These are phyloP conservation scores for Drosophila pegasa DNA, from an alignment of 2,888 invertebrate species.

Conservation along the genomic window DNA sequence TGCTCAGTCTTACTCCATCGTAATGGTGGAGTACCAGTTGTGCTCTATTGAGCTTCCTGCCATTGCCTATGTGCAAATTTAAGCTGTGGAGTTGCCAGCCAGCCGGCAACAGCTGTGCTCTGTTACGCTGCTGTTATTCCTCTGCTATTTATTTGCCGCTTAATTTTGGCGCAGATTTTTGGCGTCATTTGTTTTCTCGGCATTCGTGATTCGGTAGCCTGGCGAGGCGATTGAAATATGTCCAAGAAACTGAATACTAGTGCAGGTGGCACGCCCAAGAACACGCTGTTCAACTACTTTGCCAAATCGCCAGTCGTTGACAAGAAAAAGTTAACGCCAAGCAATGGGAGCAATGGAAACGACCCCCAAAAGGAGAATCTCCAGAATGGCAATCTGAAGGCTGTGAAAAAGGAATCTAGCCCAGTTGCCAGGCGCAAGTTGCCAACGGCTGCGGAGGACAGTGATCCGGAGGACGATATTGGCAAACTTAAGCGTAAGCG, in stretches of 20 bases:
- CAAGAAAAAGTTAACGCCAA: slow-evolving; percentile 69
- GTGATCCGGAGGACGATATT: slow-evolving; percentile 83
- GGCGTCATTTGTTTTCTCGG: slow-evolving; percentile 49
- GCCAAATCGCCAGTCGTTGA: slow-evolving; percentile 86
- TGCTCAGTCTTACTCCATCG: too few species aligned
- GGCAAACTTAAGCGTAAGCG: slow-evolving; percentile 85
- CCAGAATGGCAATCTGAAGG: slow-evolving; percentile 9
- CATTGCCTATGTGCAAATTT: neutral
- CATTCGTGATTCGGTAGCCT: slow-evolving; percentile 11
- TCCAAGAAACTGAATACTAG: slow-evolving; percentile 81
- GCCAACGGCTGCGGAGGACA: slow-evolving; percentile 11
- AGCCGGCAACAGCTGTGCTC: neutral
- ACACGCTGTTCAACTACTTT: slow-evolving; percentile 90
- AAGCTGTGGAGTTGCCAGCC: neutral
- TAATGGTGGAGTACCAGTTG: too few species aligned
- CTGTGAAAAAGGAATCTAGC: slow-evolving; percentile 36
- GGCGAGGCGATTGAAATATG: slow-evolving; percentile 52
- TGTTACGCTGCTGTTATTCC: neutral
- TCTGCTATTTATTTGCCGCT: slow-evolving; percentile 22
- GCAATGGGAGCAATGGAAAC: slow-evolving; percentile 16
- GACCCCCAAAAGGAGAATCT: slow-evolving; percentile 46
- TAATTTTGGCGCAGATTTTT: slow-evolving; percentile 66
- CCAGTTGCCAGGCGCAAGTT: slow-evolving; percentile 67
- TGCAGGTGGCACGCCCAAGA: slow-evolving; percentile 82
- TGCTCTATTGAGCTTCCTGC: too few species aligned